These are phyloP conservation scores for Botia almorhae DNA, from an alignment of 2,797 vertebrate species.

Conservation along the genomic window DNA sequence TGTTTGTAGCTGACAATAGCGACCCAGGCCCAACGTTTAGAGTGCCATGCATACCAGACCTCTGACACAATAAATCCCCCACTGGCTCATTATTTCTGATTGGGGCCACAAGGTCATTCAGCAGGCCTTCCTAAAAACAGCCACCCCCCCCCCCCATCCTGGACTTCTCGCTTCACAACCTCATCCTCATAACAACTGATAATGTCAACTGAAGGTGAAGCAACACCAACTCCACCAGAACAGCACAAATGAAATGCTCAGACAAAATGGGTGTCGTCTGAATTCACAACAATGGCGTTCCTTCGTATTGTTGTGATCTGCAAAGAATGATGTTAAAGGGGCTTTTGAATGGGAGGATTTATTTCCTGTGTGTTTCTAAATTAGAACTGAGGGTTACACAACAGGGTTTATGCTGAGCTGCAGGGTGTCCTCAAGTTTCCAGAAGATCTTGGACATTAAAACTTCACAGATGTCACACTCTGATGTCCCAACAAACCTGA, in stretches of 20 bases:
- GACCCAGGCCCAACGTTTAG: constrained; percentile 70
- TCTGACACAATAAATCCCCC: constrained; percentile 77
- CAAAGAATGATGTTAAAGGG: background rate
- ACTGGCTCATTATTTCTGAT: constrained; percentile 79
- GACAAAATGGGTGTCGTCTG: background rate
- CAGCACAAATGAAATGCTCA: background rate
- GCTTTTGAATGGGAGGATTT: constrained; percentile 16
- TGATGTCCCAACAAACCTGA: background rate
- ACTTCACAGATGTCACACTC: background rate
- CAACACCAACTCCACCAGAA: background rate
- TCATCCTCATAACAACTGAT: constrained; percentile 72
- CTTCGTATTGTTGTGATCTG: constrained; percentile 30
- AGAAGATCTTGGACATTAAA: background rate
- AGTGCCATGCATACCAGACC: constrained; percentile 67
- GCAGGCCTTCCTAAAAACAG: constrained; percentile 81
- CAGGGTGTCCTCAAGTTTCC: constrained; percentile 1
- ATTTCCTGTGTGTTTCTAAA: constrained; percentile 24
- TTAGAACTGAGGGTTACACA: constrained; percentile 1
- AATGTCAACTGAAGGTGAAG: constrained; percentile 12
- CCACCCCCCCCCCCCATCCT: constrained; percentile 60
- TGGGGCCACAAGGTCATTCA: constrained; percentile 81
- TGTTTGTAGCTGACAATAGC: constrained; percentile 70
- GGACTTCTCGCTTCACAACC: too few relatives aligned
- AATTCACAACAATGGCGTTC: constrained; percentile 18
- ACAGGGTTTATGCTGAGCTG: constrained; percentile 18